Evolutionary conservation across 2,888 invertebrate genomes (phyloP), one percentile per base, ranked within the genome.

Genomic region (Drosophila melanosoma): DNA sequence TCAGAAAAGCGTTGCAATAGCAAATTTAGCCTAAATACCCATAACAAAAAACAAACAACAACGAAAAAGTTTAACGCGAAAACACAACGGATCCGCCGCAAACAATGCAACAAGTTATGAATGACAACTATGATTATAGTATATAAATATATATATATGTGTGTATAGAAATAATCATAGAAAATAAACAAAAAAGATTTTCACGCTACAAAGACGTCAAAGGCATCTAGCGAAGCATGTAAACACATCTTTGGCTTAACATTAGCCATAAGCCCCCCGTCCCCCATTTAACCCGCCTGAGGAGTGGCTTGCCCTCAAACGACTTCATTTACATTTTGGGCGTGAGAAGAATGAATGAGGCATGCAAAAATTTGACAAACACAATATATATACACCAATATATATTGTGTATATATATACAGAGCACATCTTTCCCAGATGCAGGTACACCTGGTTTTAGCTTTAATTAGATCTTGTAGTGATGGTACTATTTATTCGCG

Each of bases 281-380:
- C 17, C 58, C 62, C 15, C 38, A 38, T 45, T 32, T 23, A 45
- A 23, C 52, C 36, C 23, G n/a, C 48, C 26, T n/a, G 51, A 26
- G 12, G 29, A 26, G 52, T 45, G 42, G 59, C 64, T 62, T 64
- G 54, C 66, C 79, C 63, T 58, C 53, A 76, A 75, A 40, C 72
- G 29, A 71, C 88, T 83, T 85, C 74, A 85, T 86, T 86, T 83
- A 76, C 88, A 88, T 86, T 82, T 88, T 88, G 87, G 88, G 88
- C 85, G 85, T 86, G 85, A 86, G 85, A 86, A 85, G 82, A 82
- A 83, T 78, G 61, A 69, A 79, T 68, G 72, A 72, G 58, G 76
- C 73, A 68, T 78, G 78, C 78, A 79, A 72, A 79, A 74, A 79
- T 67, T 73, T 73, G 76, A 79, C 66, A 69, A 68, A 56, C 65